A percentile compares a stretch with the other conserved stretches of the same genome.
These are phyloP conservation scores for Enteromius anoplus DNA, from an alignment of 2,797 vertebrate species.

Conservation along the genomic window DNA sequence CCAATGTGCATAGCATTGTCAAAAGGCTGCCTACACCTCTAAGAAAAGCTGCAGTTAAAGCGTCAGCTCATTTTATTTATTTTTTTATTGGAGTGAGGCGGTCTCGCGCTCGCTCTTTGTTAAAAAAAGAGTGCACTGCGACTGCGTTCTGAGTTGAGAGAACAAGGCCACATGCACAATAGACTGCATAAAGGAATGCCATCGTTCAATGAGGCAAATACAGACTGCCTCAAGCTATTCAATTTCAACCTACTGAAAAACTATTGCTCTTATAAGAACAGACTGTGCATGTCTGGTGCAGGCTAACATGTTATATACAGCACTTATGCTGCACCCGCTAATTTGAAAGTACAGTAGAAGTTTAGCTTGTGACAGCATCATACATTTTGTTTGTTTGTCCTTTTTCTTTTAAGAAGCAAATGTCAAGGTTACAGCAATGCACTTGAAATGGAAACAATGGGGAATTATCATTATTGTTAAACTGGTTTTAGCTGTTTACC, in stretches of 20 bases:
- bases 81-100: slow-evolving; percentile 33
- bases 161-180: slow-evolving; percentile 63
- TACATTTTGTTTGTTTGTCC: background rate
- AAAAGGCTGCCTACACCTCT: background rate
- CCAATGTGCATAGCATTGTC: slow-evolving; percentile 2
- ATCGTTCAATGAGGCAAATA: slow-evolving; percentile 38
- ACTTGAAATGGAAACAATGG: background rate
- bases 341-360: background rate
- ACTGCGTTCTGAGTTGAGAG: slow-evolving; percentile 34
- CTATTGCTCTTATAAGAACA: slow-evolving; percentile 24
- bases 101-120: slow-evolving; percentile 22
- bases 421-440: background rate
- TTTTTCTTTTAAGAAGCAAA: background rate
- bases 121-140: slow-evolving; percentile 34
- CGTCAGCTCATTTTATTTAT: slow-evolving; percentile 21
- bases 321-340: background rate
- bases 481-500: background rate
- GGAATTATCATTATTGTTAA: background rate
- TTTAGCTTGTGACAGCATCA: background rate
- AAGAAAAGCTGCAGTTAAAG: slow-evolving; percentile 14
- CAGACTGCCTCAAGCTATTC: slow-evolving; percentile 34
- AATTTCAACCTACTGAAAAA: slow-evolving; percentile 44
- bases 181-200: slow-evolving; percentile 47
- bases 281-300: slow-evolving; percentile 30
- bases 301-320: slow-evolving; percentile 5